Conservation (phyloP, 2,797 vertebrate species). For the Silurus aristotelis region DNA sequence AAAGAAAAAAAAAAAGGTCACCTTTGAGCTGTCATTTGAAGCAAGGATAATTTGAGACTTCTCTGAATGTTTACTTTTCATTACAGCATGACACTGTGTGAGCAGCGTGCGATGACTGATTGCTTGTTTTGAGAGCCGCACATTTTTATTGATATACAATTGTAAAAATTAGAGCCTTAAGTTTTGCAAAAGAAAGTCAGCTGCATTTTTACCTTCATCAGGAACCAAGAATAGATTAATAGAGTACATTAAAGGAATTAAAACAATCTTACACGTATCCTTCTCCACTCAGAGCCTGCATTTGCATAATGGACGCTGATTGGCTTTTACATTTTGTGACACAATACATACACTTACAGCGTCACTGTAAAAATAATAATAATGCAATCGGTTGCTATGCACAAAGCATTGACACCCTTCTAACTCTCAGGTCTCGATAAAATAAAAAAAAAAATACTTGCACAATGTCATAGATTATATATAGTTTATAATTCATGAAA, state of each 20-base stretch:
- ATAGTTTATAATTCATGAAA: too few species aligned
- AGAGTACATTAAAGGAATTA: neutral
- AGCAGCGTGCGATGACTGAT: constrained; percentile 46
- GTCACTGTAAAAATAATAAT: neutral
- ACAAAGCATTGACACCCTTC: neutral
- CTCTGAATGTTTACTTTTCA: constrained; percentile 37
- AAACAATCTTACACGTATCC: neutral
- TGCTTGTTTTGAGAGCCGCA: neutral
- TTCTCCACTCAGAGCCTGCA: neutral
- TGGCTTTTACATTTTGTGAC: neutral
- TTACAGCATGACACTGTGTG: constrained; percentile 50
- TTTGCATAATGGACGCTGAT: constrained; percentile 9
- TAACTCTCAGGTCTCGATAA: neutral
- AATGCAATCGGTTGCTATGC: neutral
- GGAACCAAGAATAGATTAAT: neutral
- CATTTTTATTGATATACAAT: neutral
- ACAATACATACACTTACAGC: neutral
- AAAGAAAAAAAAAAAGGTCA: constrained; percentile 22
- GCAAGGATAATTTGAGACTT: constrained; percentile 27
- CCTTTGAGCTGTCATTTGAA: constrained; percentile 24
- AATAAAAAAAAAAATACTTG: too few species aligned
- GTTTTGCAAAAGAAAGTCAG: neutral
- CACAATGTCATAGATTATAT: too few species aligned
- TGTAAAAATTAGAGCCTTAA: neutral
- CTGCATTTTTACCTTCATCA: too few species aligned